These are phyloP conservation scores for Lacerta agilis DNA, from an alignment of 2,797 vertebrate genomes.

Conservation along the genomic window DNA sequence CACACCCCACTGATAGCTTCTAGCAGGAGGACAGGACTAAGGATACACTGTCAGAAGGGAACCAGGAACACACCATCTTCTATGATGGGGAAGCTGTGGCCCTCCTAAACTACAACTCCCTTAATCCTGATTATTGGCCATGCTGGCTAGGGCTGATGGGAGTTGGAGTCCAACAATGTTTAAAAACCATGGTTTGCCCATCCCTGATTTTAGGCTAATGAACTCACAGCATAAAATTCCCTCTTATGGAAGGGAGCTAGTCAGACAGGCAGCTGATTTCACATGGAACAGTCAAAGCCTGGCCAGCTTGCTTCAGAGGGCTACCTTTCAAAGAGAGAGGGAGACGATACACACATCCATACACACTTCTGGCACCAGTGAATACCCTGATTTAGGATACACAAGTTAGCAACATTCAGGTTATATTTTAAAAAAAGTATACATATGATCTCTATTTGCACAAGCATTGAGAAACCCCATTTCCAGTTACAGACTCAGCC, in stretches of 20 bases:
- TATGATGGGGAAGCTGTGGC: no score
- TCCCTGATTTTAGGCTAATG: neutral
- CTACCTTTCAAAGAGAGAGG: neutral
- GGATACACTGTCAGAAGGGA: neutral
- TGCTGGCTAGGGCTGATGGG: no score
- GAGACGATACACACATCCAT: neutral
- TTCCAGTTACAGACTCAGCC: neutral
- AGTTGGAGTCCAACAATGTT: no score
- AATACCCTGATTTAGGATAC: neutral
- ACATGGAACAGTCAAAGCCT: neutral
- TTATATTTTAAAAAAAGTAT: neutral
- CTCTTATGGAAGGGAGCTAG: neutral
- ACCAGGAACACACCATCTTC: no score
- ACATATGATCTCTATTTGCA: neutral
- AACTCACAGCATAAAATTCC: neutral
- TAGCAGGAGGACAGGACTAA: neutral
- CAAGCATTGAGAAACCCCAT: neutral
- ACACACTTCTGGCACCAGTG: neutral
- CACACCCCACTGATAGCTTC: neutral
- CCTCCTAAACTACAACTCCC: no score
- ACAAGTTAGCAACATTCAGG: neutral
- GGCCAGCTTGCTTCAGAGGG: neutral
- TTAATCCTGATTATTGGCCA: no score
- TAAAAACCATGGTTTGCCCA: no score
- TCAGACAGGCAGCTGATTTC: neutral